These are phyloP conservation scores for Dolichoris vasculosae DNA, from an alignment of 1,140 invertebrate genomes.

Conservation along the genomic window DNA sequence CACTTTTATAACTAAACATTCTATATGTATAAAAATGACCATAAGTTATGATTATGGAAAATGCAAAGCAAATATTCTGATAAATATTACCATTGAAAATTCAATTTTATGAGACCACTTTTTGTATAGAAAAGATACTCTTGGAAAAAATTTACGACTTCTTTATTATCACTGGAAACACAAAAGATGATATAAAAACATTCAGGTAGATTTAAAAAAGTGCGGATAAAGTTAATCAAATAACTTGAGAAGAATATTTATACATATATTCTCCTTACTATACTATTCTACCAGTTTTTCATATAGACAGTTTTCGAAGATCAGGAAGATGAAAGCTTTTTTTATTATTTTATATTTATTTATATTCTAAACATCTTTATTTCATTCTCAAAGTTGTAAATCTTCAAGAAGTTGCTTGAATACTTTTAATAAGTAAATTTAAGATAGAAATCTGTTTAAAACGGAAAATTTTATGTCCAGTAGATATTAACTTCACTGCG, in stretches of 20 bases:
- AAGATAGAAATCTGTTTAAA: not conserved
- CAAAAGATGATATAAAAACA: not conserved
- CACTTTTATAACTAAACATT: not conserved
- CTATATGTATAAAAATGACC: not conserved
- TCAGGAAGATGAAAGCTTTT: not conserved
- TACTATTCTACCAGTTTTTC: not conserved
- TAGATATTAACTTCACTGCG: not conserved
- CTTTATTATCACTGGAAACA: not conserved
- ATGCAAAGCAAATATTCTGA: not conserved
- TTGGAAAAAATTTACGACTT: not conserved
- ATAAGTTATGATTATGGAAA: not conserved
- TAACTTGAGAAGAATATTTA: not conserved
- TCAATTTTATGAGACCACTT: not conserved
- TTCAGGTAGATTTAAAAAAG: not conserved
- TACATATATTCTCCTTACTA: not conserved
- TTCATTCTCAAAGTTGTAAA: not conserved
- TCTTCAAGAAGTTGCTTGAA: not conserved
- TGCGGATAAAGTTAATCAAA: not conserved
- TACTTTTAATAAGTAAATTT: not conserved
- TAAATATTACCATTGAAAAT: not conserved
- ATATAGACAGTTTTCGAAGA: not conserved
- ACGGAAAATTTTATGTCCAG: not conserved
- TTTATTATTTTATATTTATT: not conserved
- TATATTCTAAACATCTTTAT: constrained; percentile 2
- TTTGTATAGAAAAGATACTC: not conserved